Evolutionary conservation across 2,888 invertebrate genomes (phyloP), one percentile per base, ranked within the genome.

Genomic region (Macropis europaea): DNA sequence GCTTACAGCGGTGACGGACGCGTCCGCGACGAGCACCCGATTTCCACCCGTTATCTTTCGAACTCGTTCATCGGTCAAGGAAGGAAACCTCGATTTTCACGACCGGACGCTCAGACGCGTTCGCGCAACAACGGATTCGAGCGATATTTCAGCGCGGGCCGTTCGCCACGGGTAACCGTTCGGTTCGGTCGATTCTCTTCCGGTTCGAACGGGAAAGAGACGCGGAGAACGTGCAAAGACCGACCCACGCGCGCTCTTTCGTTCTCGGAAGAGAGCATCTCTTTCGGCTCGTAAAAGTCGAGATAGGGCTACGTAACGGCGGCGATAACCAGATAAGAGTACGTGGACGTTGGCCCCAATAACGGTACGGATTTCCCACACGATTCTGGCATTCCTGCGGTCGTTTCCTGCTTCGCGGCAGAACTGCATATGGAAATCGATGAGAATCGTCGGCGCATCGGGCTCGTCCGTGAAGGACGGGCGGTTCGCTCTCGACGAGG

Each of bases 291-390:
- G 78, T 72, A 62, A 71, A 63, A 64, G 60, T 52, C 56, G 50
- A 50, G 66, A 61, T 47, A 43, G 53, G 19, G n/a, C 11, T 38
- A 40, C 22, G 56, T 13, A 73, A 63, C 45, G 47, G 66, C 50
- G 28, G 34, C 63, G 70, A 62, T 72, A 73, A 59, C 56, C 53
- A 59, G 72, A 72, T 72, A 74, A 67, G 45, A 34, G 72, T 53
- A 62, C 40, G 67, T 66, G 54, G 63, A 57, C 45, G 64, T 59
- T 57, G 73, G 52, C 57, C 75, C 59, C 43, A 53, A 45, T 76
- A 74, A 76, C 74, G 76, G 74, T 66, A 70, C 48, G 64, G 57
- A 69, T 77, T 82, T 82, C 81, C 81, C 81, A 82, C 82, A 77
- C 81, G 77, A 82, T 79, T 80, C 77, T 62, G 73, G 64, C 70